Percentiles rank a stretch among this genome's conserved stretches.
Conservation (phyloP, 2,113 vertebrate genomes). For the Tinamus guttatus region DNA sequence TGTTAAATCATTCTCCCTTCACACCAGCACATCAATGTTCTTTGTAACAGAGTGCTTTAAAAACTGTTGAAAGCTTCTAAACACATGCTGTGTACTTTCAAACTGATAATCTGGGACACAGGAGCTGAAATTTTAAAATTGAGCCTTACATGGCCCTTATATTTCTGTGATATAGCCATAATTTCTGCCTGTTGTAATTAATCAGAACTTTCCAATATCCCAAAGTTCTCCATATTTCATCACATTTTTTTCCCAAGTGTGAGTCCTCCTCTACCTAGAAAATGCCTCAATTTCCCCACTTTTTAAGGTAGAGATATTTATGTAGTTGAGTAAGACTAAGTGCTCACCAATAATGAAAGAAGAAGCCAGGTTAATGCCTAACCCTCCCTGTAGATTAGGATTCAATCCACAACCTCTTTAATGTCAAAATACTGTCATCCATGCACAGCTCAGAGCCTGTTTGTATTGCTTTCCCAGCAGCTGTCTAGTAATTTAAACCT, state of each 20-base stretch:
- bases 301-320: neutral
- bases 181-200: neutral
- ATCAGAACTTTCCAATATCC: neutral
- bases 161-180: neutral
- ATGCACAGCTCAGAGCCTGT: neutral
- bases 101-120: neutral
- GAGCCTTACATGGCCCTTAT: neutral
- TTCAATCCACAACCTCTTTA: neutral
- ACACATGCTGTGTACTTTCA: neutral
- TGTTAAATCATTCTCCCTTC: neutral
- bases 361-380: neutral
- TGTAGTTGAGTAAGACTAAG: neutral
- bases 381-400: neutral
- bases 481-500: neutral
- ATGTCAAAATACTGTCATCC: neutral
- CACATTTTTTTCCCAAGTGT: neutral
- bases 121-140: neutral
- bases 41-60: neutral
- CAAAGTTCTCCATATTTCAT: neutral
- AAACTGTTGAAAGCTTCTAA: neutral
- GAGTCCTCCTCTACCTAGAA: neutral
- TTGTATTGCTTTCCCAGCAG: neutral
- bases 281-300: neutral
- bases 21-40: neutral
- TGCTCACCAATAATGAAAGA: neutral